Base-by-base conservation (phyloP, 2,888 invertebrate species). In the Anagyrus pseudococci region DNA sequence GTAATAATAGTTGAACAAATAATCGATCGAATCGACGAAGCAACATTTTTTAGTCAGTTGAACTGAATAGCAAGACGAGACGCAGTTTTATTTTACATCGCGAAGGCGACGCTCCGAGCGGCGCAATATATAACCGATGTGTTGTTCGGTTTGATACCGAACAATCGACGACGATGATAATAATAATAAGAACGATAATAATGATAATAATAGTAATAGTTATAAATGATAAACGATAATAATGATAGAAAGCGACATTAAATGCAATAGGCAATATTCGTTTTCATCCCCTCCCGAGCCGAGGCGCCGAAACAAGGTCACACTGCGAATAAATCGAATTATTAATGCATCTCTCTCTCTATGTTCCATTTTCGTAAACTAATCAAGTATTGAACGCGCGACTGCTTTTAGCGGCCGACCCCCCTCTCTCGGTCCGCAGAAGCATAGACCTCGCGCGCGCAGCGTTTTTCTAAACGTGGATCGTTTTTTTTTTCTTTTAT, bases 111-210 rank as follows among this genome's bases (percentile, higher is more conserved):
- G 57, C 53, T 47, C 29, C 49, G 40, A 59, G 19, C 43, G 22
- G 46, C 15, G 2, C 33, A 8, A 8, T 15, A 20, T 20, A 62
- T 57, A 43, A 49, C 56, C 17, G n/a, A 20, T 49, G 22, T 43
- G 54, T 17, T 17, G 57, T 59, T 62, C 62, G 59, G 62, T 58
- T 62, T 59, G 58, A 62, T 62, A 66, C 66, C 59, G 66, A 62
- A 58, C 37, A 33, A 49, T n/a, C 33, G 8, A 37, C 15, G 15
- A 13, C 15, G 8, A 29, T 7, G 10, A 7, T 7, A 29, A 29
- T 7, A 7, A 29, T 7, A 29, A 29, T 29, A 10, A 29, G 29
- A 29, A 29, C 29, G 10, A 29, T 7, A 29, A 29, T 58, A 64
- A 44, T 10, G 10, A 37, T 37, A 37, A 37, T 15, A 37, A 8